Evolutionary conservation across 2,113 vertebrate genomes (phyloP).

Genomic region (Hyaena hyaena): DNA sequence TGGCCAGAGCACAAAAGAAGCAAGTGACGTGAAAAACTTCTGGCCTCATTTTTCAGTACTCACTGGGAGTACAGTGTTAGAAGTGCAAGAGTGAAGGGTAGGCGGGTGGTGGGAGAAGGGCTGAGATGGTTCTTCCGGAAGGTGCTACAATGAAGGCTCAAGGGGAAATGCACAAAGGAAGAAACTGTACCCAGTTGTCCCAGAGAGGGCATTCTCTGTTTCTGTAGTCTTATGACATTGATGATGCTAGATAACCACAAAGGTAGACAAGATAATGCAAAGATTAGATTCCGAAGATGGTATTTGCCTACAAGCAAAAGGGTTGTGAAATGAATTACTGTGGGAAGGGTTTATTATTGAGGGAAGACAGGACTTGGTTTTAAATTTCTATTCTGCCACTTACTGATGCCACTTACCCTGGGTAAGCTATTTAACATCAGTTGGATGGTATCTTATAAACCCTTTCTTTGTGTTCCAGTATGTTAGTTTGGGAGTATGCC

Average conservation of each 20-base stretch:
- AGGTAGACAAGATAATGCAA: neutral
- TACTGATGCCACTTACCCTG: neutral
- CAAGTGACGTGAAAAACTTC: neutral
- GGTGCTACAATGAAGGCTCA: neutral
- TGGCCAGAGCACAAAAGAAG: neutral
- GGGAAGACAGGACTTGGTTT: neutral
- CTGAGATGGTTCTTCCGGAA: conserved; percentile 12
- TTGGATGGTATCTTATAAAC: neutral
- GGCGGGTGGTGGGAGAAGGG: neutral
- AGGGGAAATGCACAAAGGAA: neutral
- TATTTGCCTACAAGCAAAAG: neutral
- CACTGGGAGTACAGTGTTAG: neutral
- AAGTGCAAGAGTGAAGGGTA: neutral
- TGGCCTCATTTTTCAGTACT: neutral
- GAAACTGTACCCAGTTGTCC: neutral
- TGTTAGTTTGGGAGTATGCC: neutral
- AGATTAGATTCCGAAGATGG: neutral
- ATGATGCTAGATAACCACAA: neutral
- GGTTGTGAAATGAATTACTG: conserved; percentile 8
- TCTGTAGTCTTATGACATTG: neutral
- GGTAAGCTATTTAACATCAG: neutral
- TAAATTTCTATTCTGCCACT: conserved; percentile 14
- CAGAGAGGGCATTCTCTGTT: neutral
- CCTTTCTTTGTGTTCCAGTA: neutral
- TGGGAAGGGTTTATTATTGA: conserved; percentile 29